phyloP scores from a whole-genome alignment of 2,113 vertebrate genomes.

The Tenebrosternarchus preto region DNA sequence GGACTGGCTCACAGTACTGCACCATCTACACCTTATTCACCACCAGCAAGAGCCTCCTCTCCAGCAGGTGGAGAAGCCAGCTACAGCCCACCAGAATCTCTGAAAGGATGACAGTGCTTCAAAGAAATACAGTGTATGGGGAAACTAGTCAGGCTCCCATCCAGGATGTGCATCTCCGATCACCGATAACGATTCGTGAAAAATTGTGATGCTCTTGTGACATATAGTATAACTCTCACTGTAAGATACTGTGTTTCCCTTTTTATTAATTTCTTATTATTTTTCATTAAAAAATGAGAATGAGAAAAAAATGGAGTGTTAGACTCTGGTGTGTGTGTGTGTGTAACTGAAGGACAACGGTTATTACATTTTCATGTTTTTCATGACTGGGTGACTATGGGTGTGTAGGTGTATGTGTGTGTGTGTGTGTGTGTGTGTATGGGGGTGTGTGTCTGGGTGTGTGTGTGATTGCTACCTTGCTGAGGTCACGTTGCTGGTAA shows the following conservation, averaged over 20 bases:
- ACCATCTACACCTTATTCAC: not conserved
- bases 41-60: not conserved
- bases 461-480: constrained; percentile 69
- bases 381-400: constrained; percentile 6
- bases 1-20: not conserved
- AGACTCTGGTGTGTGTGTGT: too few relatives aligned
- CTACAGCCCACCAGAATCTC: not conserved
- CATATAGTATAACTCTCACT: too few relatives aligned
- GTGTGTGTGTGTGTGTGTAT: constrained; percentile 28
- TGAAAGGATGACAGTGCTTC: not conserved
- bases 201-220: too few relatives aligned
- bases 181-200: too few relatives aligned
- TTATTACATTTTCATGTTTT: too few relatives aligned
- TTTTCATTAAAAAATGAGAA: too few relatives aligned
- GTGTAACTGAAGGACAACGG: too few relatives aligned
- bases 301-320: too few relatives aligned
- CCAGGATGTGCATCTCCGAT: not conserved
- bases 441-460: constrained; percentile 25
- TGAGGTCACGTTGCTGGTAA: constrained; percentile 66
- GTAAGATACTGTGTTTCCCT: too few relatives aligned
- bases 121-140: not conserved
- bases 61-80: too few relatives aligned
- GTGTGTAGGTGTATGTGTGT: not conserved
- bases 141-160: not conserved
- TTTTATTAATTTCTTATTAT: too few relatives aligned